A percentile compares a stretch with the other conserved stretches of the same genome.
Conservation (phyloP, 2,113 vertebrate species). For the Rutilus rutilus region DNA sequence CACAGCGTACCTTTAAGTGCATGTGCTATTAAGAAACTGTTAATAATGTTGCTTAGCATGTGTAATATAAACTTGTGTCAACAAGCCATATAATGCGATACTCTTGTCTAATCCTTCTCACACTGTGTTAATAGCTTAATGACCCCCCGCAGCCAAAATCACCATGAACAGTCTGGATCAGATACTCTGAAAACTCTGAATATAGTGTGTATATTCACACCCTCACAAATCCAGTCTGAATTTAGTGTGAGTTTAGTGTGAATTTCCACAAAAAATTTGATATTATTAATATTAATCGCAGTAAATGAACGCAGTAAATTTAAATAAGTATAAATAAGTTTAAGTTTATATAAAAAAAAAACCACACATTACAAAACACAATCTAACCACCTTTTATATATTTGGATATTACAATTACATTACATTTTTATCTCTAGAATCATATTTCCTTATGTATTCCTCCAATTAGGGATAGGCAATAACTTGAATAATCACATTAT, state of each 20-base stretch:
- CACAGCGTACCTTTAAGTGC: neutral
- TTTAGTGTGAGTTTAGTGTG: neutral
- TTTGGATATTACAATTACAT: no score
- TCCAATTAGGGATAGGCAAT: no score
- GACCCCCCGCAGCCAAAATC: slow-evolving; percentile 57
- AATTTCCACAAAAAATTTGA: no score
- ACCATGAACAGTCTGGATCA: slow-evolving; percentile 66
- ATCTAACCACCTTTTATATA: no score
- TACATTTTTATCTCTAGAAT: no score
- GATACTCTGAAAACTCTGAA: slow-evolving; percentile 2
- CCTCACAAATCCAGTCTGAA: neutral
- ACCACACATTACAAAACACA: no score
- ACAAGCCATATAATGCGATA: slow-evolving; percentile 1
- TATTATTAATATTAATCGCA: neutral
- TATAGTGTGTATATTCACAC: neutral
- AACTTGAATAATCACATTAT: no score
- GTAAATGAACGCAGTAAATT: no score
- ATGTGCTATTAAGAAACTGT: neutral
- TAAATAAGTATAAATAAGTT: no score
- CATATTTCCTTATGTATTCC: no score
- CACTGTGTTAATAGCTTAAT: slow-evolving; percentile 65
- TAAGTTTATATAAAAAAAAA: no score
- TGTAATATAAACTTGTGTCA: slow-evolving; percentile 2
- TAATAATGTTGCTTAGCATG: neutral
- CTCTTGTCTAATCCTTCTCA: slow-evolving; percentile 46